Evolutionary conservation across 2,797 vertebrate species (phyloP).

Genomic region (Zenarchopterus dispar): DNA sequence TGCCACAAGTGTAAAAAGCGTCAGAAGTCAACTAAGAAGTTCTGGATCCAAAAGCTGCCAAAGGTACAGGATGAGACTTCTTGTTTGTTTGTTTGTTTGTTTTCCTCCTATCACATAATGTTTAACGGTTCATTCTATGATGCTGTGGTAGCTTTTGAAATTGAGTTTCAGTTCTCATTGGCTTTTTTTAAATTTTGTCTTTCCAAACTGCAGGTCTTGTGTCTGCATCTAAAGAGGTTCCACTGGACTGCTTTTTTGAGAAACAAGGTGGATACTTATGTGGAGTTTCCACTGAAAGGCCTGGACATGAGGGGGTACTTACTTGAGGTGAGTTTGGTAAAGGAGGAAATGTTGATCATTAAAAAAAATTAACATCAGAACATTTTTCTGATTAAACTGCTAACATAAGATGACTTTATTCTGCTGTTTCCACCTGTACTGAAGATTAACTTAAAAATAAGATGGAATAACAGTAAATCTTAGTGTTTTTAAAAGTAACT

Average conservation of each 20-base stretch:
- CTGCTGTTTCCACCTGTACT: too few species aligned
- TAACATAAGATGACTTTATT: not conserved
- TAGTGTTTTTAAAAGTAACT: not conserved
- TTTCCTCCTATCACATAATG: not conserved
- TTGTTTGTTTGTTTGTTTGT: not conserved
- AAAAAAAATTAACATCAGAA: not conserved
- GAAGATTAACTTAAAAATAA: too few species aligned
- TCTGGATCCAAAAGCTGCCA: constrained; percentile 98
- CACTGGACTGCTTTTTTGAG: constrained; percentile 98
- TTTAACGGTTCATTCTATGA: not conserved
- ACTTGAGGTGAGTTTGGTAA: constrained; percentile 87
- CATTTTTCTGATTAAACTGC: not conserved
- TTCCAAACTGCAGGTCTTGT: constrained; percentile 86
- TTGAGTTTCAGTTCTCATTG: not conserved
- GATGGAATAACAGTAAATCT: too few species aligned
- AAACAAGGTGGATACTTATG: constrained; percentile 97
- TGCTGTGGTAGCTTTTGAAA: not conserved
- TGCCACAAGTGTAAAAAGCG: constrained; percentile 98
- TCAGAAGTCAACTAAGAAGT: constrained; percentile 99
- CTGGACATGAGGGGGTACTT: constrained; percentile 97
- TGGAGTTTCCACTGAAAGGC: constrained; percentile 92
- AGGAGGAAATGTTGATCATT: not conserved
- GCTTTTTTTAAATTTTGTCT: not conserved
- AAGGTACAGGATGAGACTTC: constrained; percentile 79
- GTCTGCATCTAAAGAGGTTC: constrained; percentile 97